Percentiles rank a stretch among this genome's conserved stretches.
Evolutionary conservation across 1,140 invertebrate species (phyloP).

Genomic region (Trichomalopsis sarcophagae): DNA sequence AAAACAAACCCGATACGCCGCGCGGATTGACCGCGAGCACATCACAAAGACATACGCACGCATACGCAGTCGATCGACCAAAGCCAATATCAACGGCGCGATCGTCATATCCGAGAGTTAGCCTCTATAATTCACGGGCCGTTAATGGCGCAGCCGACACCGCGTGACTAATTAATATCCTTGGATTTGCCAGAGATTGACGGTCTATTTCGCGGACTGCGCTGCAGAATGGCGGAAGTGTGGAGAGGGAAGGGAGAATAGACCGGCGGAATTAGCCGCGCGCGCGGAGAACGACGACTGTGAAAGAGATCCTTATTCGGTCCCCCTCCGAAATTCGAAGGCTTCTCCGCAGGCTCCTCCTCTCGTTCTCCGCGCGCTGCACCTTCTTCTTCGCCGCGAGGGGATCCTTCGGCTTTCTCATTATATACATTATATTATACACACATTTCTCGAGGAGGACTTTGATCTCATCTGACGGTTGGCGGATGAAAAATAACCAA

Average conservation of each 20-base stretch:
- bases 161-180: constrained; percentile 30
- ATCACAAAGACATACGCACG: background rate
- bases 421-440: too few species aligned
- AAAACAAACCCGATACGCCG: background rate
- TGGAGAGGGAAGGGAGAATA: background rate
- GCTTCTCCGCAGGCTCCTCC: constrained; percentile 14
- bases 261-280: constrained; percentile 5
- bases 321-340: background rate
- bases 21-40: background rate
- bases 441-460: background rate
- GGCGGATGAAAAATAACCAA: too few species aligned
- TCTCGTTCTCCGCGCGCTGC: background rate
- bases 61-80: background rate
- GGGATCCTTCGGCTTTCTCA: background rate
- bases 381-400: background rate
- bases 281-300: background rate
- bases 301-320: constrained; percentile 4
- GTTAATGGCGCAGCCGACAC: background rate
- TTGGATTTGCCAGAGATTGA: background rate
- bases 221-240: background rate
- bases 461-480: background rate
- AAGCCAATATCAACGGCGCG: background rate
- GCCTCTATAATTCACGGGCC: constrained; percentile 1
- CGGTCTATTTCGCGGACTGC: too few species aligned
- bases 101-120: background rate